These are phyloP conservation scores for Bombyx mori DNA, from an alignment of 1,140 invertebrate species.

Conservation along the genomic window ASM3026992v2 NC_085112.1:4113001-4113500, in stretches of 20 bases:
- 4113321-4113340: slow-evolving; percentile 25
- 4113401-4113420: slow-evolving; percentile 15
- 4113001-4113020: no score
- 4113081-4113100: no score
- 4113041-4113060: no score
- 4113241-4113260: slow-evolving; percentile 64
- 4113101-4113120: no score
- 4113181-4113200: no score
- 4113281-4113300: slow-evolving; percentile 69
- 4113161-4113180: no score
- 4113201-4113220: background rate
- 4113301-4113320: slow-evolving; percentile 49
- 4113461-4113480: slow-evolving; percentile 70
- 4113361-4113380: no score
- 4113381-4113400: no score
- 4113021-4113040: no score
- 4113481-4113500: slow-evolving; percentile 61
- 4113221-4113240: slow-evolving; percentile 13
- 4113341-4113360: slow-evolving; percentile 14
- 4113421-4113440: slow-evolving; percentile 58
- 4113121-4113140: no score
- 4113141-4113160: no score
- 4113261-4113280: slow-evolving; percentile 71
- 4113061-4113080: no score
- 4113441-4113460: slow-evolving; percentile 66